Evolutionary conservation across 2,888 invertebrate species (phyloP).

Genomic region (Smittia sp.): DNA sequence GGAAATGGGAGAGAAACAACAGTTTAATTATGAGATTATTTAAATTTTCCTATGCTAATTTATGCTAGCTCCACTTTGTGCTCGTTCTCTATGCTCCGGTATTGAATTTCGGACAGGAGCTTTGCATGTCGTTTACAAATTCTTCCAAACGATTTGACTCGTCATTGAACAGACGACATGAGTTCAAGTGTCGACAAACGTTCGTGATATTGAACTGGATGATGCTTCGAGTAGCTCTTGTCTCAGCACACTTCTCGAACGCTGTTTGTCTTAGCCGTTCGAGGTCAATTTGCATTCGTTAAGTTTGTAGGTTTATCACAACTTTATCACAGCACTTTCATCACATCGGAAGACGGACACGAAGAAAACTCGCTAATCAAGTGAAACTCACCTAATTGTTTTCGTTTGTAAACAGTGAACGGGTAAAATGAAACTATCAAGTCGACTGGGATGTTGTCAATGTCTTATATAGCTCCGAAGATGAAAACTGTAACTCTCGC

Average conservation of each 20-base stretch:
- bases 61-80: neutral
- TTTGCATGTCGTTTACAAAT: neutral
- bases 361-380: neutral
- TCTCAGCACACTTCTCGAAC: no score
- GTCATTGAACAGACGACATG: no score
- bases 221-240: no score
- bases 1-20: constrained; percentile 13
- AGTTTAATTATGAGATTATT: neutral
- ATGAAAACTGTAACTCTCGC: neutral
- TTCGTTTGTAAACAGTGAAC: neutral
- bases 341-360: neutral
- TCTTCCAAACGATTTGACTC: no score
- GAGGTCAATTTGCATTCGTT: no score
- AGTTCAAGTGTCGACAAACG: no score
- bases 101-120: neutral
- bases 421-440: neutral
- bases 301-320: neutral
- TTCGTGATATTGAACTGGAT: no score
- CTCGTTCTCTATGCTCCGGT: neutral
- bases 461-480: neutral
- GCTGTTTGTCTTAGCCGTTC: no score
- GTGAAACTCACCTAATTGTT: constrained; percentile 8
- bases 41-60: neutral
- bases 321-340: neutral
- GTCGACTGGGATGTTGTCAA: neutral